Base-by-base conservation (phyloP, 2,113 vertebrate species). In the Pampusana beccarii region DNA sequence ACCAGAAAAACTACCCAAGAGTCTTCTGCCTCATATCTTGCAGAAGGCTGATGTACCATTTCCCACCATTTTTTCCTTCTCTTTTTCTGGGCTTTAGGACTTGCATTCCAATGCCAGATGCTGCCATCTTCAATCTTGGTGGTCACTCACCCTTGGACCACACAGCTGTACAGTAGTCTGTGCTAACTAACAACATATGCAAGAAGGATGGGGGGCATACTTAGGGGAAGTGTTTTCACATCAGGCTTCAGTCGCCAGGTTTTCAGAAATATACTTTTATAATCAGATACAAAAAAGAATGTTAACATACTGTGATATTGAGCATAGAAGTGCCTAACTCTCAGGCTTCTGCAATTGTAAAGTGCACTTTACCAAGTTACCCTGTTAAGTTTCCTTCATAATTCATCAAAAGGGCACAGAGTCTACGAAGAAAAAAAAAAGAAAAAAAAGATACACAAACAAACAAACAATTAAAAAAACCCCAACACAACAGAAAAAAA, bases 311-410 rank as follows among this genome's bases (percentile, higher is more conserved):
- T 6, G 13, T 2, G 1, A 34, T 51, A 60, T 0, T 31, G 16
- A 86, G 12, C 2, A 8, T 0, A 67, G 21, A 81, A 58, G 7
- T 56, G 5, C 33, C 31, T 44, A 81, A 44, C 13, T 83, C 24
- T 38, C 24, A 20, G 23, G 8, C 16, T 80, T 80, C 38, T 60
- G 42, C 6, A 17, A 46, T 50, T 2, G 17, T 18, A 46, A 84
- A 44, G 4, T 18, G 26, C 33, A 88, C 67, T 84, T 72, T 65
- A 19, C 21, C 44, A 90, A 72, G 72, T 15, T n/a, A 73, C 33
- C 36, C 6, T 33, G 5, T 56, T 24, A 56, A 38, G 2, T 42
- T 65, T 9, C 46, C 10, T 0, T 0, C 19, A 48, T 3, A 72
- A 54, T 33, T 81, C 20, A 83, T 44, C n/a, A 71, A 80, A 78